Evolutionary conservation across 1,140 invertebrate genomes (phyloP), one percentile per base, ranked within the genome.

Genomic region (Drosophila fuyamai): DNA sequence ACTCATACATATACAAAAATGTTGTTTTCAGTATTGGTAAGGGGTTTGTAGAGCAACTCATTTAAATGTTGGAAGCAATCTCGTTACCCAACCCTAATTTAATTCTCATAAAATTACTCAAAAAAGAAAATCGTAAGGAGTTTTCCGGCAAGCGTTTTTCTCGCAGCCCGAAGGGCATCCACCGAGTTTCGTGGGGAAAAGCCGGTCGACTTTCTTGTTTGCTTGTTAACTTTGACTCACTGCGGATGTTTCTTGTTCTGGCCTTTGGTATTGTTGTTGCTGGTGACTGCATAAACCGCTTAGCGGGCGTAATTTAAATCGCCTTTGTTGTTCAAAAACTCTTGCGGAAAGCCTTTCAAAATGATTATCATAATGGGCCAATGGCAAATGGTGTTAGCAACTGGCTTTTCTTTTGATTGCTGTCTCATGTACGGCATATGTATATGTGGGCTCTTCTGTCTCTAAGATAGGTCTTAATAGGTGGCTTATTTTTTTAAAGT

Each of bases 221-320:
- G 53, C 68, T 72, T 72, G 59, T 62, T 75, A 75, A 75, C 75
- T 83, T 68, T 79, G 67, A 71, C 68, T 54, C 61, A 38, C 47
- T 55, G 61, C 73, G 43, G 56, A 59, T 68, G 75, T 59, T 59
- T 60, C 72, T 76, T 44, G 62, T 67, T 76, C 35, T 55, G 62
- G 13, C 43, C 35, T 32, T 56, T 47, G 57, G 57, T 32, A 72
- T 67, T 68, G 54, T 66, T 61, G 56, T 68, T 76, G 60, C 51
- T 65, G 76, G 16, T 9, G 65, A 48, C 29, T 76, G 62, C 72
- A 88, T 86, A 86, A 86, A 82, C 71, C 83, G 83, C 83, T 86
- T 86, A 86, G 76, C 83, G 41, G 72, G 83, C 76, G 79, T 86
- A 88, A 86, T 86, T 86, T 82, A 86, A 86, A 88, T 86, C 83